These are phyloP conservation scores for Malurus leucopterus DNA, from an alignment of 2,797 vertebrate species.

Conservation along the genomic window DNA sequence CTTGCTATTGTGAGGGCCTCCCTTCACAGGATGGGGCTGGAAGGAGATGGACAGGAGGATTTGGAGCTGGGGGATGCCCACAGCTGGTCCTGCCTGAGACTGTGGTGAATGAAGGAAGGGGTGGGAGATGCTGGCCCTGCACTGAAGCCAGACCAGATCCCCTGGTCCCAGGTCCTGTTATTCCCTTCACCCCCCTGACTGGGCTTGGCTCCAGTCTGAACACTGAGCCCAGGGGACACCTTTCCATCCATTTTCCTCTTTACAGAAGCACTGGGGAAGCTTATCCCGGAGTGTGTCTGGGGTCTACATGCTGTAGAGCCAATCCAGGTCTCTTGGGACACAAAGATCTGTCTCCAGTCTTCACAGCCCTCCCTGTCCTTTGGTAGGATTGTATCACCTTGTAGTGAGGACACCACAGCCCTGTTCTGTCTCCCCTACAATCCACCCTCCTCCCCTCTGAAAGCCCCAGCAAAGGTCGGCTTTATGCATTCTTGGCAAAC, in stretches of 20 bases:
- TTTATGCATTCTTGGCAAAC: neutral
- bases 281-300: neutral
- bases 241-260: neutral
- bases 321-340: neutral
- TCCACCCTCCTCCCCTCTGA: neutral
- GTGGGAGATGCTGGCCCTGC: neutral
- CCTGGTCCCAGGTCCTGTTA: neutral
- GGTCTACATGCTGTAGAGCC: neutral
- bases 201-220: neutral
- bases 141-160: neutral
- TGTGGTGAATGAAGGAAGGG: neutral
- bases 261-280: neutral
- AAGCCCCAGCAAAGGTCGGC: neutral
- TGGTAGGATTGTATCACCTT: neutral
- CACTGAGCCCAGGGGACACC: neutral
- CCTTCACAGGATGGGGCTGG: no score
- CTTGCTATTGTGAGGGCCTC: neutral
- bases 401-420: neutral
- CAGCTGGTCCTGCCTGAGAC: neutral
- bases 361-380: no score
- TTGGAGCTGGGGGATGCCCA: neutral
- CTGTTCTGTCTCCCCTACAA: rapidly evolving
- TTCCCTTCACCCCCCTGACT: neutral
- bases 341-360: neutral
- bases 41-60: neutral